These are phyloP conservation scores for Athene noctua DNA, from an alignment of 2,113 vertebrate species.

Conservation along the genomic window DNA sequence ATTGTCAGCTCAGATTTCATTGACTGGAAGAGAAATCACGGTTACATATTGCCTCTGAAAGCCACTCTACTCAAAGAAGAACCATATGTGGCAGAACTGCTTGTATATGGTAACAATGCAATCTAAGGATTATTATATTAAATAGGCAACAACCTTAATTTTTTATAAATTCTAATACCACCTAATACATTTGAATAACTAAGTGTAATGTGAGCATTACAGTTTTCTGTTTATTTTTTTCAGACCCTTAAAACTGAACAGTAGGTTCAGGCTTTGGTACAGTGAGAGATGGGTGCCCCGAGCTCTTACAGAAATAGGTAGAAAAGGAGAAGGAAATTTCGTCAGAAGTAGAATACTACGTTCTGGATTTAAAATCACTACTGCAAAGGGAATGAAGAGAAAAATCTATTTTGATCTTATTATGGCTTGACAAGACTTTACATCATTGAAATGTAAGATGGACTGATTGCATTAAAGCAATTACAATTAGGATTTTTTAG, in stretches of 20 bases:
- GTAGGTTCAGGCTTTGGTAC: not conserved
- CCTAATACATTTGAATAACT: not conserved
- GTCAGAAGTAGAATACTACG: not conserved
- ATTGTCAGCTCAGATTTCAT: not conserved
- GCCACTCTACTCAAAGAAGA: not conserved
- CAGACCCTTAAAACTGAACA: not conserved
- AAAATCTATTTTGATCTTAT: slow-evolving; percentile 54
- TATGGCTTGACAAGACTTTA: slow-evolving; percentile 14
- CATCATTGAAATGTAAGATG: slow-evolving; percentile 28
- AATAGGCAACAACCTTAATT: not conserved
- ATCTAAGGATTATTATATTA: not conserved
- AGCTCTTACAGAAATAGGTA: not conserved
- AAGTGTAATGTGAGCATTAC: not conserved
- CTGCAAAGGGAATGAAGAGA: not conserved
- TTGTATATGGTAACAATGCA: not conserved
- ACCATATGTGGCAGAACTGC: not conserved
- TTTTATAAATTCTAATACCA: not conserved
- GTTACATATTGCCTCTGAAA: not conserved
- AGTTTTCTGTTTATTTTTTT: not conserved
- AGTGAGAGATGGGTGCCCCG: not conserved
- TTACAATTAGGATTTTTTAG: not conserved
- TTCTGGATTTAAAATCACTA: not conserved
- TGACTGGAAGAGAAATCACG: not conserved
- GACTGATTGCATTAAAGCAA: slow-evolving; percentile 45
- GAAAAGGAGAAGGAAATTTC: not conserved